Evolutionary conservation across 2,888 invertebrate genomes (phyloP).

Genomic region (Periphyllus acericola): DNA sequence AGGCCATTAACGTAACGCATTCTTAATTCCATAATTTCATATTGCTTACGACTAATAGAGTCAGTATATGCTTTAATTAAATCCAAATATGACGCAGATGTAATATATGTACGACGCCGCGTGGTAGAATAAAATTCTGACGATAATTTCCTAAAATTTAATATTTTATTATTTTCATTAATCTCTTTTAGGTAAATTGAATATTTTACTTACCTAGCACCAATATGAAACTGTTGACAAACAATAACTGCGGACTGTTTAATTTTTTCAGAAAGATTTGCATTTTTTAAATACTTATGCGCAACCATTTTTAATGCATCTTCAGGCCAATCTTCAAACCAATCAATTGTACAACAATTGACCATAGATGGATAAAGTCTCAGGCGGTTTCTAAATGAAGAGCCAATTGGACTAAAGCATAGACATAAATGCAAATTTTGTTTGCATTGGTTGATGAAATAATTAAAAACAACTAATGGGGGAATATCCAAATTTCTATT

Average conservation of each 20-base stretch:
- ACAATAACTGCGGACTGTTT: conserved; percentile 77
- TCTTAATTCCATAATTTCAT: conserved; percentile 78
- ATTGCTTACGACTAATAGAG: conserved; percentile 78
- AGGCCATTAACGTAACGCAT: conserved; percentile 81
- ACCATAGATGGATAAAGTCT: conserved; percentile 85
- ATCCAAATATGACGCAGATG: conserved; percentile 86
- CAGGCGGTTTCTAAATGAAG: conserved; percentile 80
- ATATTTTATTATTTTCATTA: not conserved
- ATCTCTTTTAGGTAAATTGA: not conserved
- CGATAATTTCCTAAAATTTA: conserved; percentile 67
- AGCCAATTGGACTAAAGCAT: conserved; percentile 87
- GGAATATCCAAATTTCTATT: conserved; percentile 85
- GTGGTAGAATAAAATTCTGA: conserved; percentile 74
- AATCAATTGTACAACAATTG: conserved; percentile 89
- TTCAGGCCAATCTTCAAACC: conserved; percentile 91
- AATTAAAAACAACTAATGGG: conserved; percentile 77
- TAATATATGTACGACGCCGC: conserved; percentile 82
- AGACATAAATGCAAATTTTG: conserved; percentile 84
- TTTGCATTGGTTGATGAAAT: conserved; percentile 81
- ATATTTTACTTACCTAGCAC: conserved; percentile 72
- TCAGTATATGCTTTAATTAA: conserved; percentile 80
- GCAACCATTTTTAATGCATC: conserved; percentile 86
- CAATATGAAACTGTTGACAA: conserved; percentile 89
- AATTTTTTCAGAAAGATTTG: conserved; percentile 77
- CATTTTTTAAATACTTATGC: conserved; percentile 77